Conservation (phyloP, 2,888 invertebrate genomes). For the Norana najaformis region DNA sequence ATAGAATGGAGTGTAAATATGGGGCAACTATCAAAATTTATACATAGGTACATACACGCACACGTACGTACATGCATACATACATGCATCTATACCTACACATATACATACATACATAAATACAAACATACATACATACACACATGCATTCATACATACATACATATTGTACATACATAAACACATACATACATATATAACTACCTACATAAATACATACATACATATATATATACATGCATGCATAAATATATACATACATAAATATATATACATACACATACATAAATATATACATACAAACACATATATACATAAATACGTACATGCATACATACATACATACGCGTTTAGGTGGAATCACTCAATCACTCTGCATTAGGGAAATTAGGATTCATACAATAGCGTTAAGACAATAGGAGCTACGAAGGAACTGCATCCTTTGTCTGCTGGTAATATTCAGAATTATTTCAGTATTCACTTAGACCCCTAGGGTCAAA, state of each 20-base stretch:
- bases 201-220: not conserved
- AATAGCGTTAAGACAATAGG: not conserved
- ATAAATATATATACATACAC: not conserved
- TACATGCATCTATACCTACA: not conserved
- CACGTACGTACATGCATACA: not conserved
- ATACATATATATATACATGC: not conserved
- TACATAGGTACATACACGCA: not conserved
- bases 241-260: not conserved
- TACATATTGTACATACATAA: not conserved
- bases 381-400: too few species aligned
- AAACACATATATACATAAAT: not conserved
- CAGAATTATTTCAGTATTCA: not conserved
- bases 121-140: not conserved
- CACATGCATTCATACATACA: not conserved
- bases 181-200: not conserved
- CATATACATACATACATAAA: not conserved
- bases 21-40: not conserved
- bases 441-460: not conserved
- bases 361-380: too few species aligned
- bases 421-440: not conserved
- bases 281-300: slow-evolving; percentile 6
- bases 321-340: not conserved
- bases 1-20: too few species aligned
- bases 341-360: not conserved
- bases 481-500: not conserved